Evolutionary conservation across 2,797 vertebrate species (phyloP).

Genomic region (Alca torda): DNA sequence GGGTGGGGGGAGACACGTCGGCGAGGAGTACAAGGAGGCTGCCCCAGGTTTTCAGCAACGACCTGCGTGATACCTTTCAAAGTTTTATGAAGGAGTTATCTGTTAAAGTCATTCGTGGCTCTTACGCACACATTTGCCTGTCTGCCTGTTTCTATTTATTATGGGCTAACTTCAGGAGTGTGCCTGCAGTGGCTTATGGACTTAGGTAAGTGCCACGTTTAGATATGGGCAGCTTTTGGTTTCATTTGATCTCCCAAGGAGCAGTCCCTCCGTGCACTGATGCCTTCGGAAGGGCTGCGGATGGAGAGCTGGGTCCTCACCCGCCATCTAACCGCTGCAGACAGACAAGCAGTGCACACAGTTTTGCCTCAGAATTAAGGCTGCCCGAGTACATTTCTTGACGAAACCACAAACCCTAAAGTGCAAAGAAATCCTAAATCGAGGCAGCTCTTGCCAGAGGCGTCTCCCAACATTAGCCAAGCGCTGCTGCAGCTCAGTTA

Average conservation of each 20-base stretch:
- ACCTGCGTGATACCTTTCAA: not conserved
- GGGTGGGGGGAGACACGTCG: accelerated
- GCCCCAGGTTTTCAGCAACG: not conserved
- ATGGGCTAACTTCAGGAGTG: not conserved
- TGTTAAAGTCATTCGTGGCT: not conserved
- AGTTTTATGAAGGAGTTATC: not conserved
- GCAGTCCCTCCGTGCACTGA: not conserved
- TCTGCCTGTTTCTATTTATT: not conserved
- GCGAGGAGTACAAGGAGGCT: not conserved
- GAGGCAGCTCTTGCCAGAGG: not conserved
- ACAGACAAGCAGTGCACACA: not conserved
- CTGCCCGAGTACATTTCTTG: not conserved
- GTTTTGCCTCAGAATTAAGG: not conserved
- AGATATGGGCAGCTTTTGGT: not conserved
- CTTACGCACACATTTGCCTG: not conserved
- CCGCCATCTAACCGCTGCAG: not conserved
- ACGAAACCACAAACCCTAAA: not conserved
- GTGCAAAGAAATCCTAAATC: not conserved
- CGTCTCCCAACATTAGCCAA: not conserved
- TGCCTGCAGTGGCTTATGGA: not conserved
- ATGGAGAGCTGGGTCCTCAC: not conserved
- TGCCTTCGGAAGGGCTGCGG: not conserved
- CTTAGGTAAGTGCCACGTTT: not conserved
- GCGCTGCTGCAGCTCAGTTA: not conserved
- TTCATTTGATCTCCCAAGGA: not conserved